phyloP scores from a whole-genome alignment of 2,888 invertebrate genomes.

The Hirtodrosophila cameraria region DNA sequence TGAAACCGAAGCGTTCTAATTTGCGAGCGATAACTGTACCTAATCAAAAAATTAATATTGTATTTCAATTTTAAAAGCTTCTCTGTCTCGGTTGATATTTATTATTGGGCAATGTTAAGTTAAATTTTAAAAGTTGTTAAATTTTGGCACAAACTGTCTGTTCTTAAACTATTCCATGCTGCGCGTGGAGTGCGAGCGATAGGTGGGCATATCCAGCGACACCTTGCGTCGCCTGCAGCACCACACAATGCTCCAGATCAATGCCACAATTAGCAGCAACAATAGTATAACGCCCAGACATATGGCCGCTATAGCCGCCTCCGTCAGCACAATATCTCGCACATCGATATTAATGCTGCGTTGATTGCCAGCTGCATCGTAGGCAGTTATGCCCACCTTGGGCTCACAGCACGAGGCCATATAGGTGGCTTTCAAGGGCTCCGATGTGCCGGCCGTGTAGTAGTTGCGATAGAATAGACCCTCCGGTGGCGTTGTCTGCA shows the following conservation, averaged over 20 bases:
- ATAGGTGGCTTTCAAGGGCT: slow-evolving; percentile 88
- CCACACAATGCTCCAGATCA: slow-evolving; percentile 86
- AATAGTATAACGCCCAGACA: slow-evolving; percentile 88
- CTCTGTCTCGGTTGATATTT: background rate
- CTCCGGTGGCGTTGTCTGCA: slow-evolving; percentile 85
- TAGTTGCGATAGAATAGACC: slow-evolving; percentile 87
- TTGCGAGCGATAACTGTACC: too few relatives aligned
- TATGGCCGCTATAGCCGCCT: slow-evolving; percentile 88
- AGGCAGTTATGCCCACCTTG: slow-evolving; percentile 88
- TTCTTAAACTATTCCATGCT: slow-evolving; percentile 74
- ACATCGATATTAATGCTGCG: slow-evolving; percentile 87
- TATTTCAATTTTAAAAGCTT: background rate
- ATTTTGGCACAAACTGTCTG: slow-evolving; percentile 23
- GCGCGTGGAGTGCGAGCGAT: slow-evolving; percentile 83
- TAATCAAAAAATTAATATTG: too few relatives aligned
- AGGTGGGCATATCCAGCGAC: slow-evolving; percentile 87
- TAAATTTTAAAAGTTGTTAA: slow-evolving; percentile 19
- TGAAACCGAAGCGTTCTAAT: too few relatives aligned
- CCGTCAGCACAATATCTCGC: slow-evolving; percentile 82
- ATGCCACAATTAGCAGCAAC: slow-evolving; percentile 86
- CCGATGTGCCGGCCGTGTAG: slow-evolving; percentile 89
- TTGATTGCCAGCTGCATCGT: slow-evolving; percentile 89
- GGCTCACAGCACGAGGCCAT: slow-evolving; percentile 90
- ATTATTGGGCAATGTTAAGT: slow-evolving; percentile 26
- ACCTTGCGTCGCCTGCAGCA: slow-evolving; percentile 86